These are phyloP conservation scores for Antedon mediterranea DNA, from an alignment of 53 echinoderm and acorn worm genomes.

Conservation along the genomic window DNA sequence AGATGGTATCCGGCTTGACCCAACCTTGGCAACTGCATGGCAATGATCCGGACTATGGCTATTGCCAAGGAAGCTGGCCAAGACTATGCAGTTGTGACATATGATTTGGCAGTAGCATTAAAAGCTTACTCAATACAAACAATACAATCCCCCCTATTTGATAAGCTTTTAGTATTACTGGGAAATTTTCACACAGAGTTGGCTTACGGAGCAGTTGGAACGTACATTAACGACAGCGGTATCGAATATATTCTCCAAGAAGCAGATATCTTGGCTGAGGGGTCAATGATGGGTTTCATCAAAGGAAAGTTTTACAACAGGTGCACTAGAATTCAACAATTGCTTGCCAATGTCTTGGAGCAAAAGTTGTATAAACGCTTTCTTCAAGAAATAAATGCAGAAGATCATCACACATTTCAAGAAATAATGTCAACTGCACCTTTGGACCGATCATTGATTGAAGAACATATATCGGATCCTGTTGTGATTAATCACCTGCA, in stretches of 20 bases:
- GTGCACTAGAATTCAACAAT: constrained; percentile 34
- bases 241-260: constrained; percentile 18
- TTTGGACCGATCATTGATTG: constrained; percentile 5
- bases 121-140: constrained; percentile 28
- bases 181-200: constrained; percentile 35
- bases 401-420: too few relatives aligned
- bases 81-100: constrained; percentile 12
- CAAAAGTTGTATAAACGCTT: too few relatives aligned
- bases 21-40: constrained; percentile 27
- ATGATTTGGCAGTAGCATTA: constrained; percentile 29
- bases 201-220: constrained; percentile 31
- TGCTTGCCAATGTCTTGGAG: constrained; percentile 48
- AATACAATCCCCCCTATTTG: constrained; percentile 14
- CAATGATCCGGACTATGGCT: constrained; percentile 39
- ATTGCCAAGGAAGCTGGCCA: constrained; percentile 36
- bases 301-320: constrained; percentile 49
- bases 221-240: constrained; percentile 20
- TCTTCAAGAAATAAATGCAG: too few relatives aligned
- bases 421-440: constrained; percentile 27
- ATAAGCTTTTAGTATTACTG: constrained; percentile 10
- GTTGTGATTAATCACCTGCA: constrained; percentile 15
- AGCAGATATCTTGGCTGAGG: constrained; percentile 19
- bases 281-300: constrained; percentile 25
- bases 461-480: constrained; percentile 20
- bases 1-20: constrained; percentile 29